These are phyloP conservation scores for Astyanax mexicanus DNA, from an alignment of 2,797 vertebrate species.

Conservation along the genomic window DNA sequence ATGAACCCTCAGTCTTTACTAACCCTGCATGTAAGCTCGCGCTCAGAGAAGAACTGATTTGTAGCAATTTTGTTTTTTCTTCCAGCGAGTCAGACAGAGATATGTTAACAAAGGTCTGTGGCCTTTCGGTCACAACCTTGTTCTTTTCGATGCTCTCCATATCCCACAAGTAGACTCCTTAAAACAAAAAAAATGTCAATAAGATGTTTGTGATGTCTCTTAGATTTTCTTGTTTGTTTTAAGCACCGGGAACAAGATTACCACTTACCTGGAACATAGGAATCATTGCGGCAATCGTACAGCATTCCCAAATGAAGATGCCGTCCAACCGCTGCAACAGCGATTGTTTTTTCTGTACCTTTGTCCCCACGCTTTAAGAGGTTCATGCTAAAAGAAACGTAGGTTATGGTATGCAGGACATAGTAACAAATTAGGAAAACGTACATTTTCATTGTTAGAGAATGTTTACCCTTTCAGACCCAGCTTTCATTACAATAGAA, in stretches of 20 bases:
- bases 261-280: neutral
- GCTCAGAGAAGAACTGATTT: neutral
- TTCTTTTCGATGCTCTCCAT: conserved; percentile 7
- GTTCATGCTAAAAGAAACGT: neutral
- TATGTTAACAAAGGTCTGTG: neutral
- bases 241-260: neutral
- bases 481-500: too few relatives aligned
- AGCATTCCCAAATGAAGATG: conserved; percentile 7
- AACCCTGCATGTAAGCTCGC: neutral
- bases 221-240: too few relatives aligned
- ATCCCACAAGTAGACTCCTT: conserved; percentile 4
- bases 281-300: conserved; percentile 2
- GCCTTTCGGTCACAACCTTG: neutral
- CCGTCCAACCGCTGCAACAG: neutral
- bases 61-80: neutral
- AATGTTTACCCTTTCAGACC: too few relatives aligned
- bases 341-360: neutral
- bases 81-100: neutral
- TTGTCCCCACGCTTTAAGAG: neutral
- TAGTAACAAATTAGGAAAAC: too few relatives aligned
- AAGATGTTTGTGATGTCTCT: neutral
- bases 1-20: neutral
- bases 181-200: neutral
- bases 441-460: too few relatives aligned
- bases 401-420: neutral